These are phyloP conservation scores for Zeus faber DNA, from an alignment of 2,113 vertebrate species.

Conservation along the genomic window DNA sequence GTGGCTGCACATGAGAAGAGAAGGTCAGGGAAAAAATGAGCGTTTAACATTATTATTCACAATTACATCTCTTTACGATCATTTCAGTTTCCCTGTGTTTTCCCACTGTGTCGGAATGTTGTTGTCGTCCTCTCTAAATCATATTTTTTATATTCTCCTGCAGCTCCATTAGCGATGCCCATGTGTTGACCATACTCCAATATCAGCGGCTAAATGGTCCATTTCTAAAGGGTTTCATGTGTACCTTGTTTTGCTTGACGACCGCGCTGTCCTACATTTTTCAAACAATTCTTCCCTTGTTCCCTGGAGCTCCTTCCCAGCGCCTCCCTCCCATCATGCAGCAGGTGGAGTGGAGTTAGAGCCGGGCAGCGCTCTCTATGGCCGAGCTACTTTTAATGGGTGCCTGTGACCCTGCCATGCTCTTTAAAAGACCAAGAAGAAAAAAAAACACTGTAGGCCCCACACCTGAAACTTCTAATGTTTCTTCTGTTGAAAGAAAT, in stretches of 20 bases:
- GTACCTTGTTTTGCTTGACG: constrained; percentile 68
- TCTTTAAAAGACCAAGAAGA: constrained; percentile 37
- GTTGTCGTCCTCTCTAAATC: constrained; percentile 36
- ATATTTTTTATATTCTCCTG: constrained; percentile 41
- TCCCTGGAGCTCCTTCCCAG: constrained; percentile 35
- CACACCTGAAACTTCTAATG: constrained; percentile 31
- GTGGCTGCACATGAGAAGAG: too few species aligned
- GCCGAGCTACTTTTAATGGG: constrained; percentile 63
- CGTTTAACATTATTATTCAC: not conserved
- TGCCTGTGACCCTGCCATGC: constrained; percentile 58
- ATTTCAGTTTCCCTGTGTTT: constrained; percentile 43
- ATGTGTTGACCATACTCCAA: constrained; percentile 66
- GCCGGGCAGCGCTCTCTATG: constrained; percentile 59
- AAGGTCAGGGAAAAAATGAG: not conserved
- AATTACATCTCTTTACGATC: constrained; percentile 41
- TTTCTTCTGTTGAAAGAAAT: constrained; percentile 26
- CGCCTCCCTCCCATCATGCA: constrained; percentile 37
- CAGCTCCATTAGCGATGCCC: constrained; percentile 63
- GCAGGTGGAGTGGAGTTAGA: constrained; percentile 74
- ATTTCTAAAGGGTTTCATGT: constrained; percentile 70
- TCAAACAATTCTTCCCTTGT: constrained; percentile 69
- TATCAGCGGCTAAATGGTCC: constrained; percentile 68
- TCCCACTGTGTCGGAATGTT: constrained; percentile 39
- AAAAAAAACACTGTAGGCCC: constrained; percentile 8
- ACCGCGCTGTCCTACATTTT: constrained; percentile 54